Percentiles rank a stretch among this genome's conserved stretches.
phyloP scores from a whole-genome alignment of 30 jellyfish, hydroid and myxozoan species.

The Turritopsis rubra region DNA sequence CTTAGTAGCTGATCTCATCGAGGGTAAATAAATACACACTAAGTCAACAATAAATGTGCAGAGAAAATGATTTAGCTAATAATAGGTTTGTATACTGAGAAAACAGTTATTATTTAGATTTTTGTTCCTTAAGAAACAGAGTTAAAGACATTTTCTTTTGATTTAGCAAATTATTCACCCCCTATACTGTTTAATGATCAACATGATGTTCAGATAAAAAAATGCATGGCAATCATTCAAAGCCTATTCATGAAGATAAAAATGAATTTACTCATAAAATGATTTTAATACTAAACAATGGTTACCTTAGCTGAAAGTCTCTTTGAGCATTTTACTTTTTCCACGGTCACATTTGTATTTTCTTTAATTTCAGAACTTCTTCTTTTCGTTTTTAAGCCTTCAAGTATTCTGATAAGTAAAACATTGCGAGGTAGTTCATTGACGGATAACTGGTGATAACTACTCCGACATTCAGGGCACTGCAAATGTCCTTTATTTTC shows the following conservation, averaged over 20 bases:
- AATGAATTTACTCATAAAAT: too few species aligned
- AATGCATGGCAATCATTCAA: too few species aligned
- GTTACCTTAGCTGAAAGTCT: slow-evolving; percentile 27
- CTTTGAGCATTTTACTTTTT: neutral
- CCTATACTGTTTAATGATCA: neutral
- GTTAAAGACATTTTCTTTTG: neutral
- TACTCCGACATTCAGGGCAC: slow-evolving; percentile 89
- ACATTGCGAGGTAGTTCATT: slow-evolving; percentile 67
- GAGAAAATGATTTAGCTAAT: neutral
- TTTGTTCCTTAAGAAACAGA: neutral
- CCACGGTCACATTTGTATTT: neutral
- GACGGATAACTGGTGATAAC: slow-evolving; percentile 38
- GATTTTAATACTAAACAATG: too few species aligned
- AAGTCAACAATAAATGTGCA: neutral
- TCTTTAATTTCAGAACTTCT: neutral
- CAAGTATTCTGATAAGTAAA: slow-evolving; percentile 53
- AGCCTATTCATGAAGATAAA: neutral
- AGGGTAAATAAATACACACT: neutral
- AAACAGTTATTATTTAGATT: neutral
- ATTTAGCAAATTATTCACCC: neutral
- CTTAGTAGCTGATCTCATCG: neutral
- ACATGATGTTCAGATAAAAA: too few species aligned
- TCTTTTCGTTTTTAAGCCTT: slow-evolving; percentile 27
- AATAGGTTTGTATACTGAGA: neutral
- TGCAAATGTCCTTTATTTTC: slow-evolving; percentile 61